phyloP scores from a whole-genome alignment of 64 coral and sea anemone genomes.

The Acropora tenuis region DNA sequence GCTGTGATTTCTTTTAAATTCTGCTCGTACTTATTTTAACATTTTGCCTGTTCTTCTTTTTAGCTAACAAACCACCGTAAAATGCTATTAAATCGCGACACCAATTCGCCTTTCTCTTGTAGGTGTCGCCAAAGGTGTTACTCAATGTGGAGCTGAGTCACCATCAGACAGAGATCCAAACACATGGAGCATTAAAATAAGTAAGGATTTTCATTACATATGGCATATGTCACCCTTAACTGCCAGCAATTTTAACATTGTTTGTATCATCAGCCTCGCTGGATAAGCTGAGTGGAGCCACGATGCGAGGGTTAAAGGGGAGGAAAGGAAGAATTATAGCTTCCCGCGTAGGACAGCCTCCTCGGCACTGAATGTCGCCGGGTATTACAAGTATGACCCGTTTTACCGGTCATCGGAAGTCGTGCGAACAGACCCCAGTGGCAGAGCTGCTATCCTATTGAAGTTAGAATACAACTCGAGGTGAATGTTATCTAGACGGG shows the following conservation, averaged over 20 bases:
- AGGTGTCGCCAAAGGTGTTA: conserved; percentile 61
- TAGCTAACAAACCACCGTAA: not conserved
- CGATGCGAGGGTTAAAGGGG: too few species aligned
- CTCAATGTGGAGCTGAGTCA: conserved; percentile 65
- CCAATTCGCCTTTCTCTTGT: not conserved
- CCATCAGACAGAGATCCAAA: conserved; percentile 31
- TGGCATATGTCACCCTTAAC: not conserved
- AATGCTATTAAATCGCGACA: not conserved
- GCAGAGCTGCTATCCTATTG: conserved; percentile 1
- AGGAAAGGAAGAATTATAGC: too few species aligned
- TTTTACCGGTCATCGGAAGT: conserved; percentile 41
- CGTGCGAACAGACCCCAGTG: not conserved
- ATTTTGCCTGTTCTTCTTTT: too few species aligned
- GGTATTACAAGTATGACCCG: conserved; percentile 62
- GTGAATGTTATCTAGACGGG: conserved; percentile 44
- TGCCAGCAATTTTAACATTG: not conserved
- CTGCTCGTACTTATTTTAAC: too few species aligned
- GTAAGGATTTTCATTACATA: conserved; percentile 9
- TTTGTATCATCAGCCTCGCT: too few species aligned
- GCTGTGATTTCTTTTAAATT: too few species aligned
- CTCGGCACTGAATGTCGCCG: conserved; percentile 44
- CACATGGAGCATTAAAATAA: conserved; percentile 60
- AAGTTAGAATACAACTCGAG: conserved; percentile 55
- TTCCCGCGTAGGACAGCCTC: not conserved
- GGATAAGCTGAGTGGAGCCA: too few species aligned